phyloP scores from a whole-genome alignment of 1,140 invertebrate genomes.

The Bombus superbus region DNA sequence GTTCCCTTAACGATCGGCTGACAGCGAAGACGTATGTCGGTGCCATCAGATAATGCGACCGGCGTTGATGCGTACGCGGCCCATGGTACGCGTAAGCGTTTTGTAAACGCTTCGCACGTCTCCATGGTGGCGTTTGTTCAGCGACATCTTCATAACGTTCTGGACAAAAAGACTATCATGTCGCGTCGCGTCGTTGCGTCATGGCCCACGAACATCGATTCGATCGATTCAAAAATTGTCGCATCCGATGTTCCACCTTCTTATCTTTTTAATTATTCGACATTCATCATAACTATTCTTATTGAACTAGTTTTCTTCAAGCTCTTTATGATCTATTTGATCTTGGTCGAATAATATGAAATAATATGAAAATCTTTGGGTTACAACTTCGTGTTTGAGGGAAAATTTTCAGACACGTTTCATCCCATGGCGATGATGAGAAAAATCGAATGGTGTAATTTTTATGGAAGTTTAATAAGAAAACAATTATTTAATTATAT shows the following conservation, averaged over 20 bases:
- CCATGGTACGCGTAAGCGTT: slow-evolving; percentile 45
- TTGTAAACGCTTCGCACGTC: slow-evolving; percentile 62
- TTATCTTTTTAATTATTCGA: too few species aligned
- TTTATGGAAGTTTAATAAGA: background rate
- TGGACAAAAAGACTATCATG: slow-evolving; percentile 62
- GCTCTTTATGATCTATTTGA: background rate
- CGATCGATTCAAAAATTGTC: background rate
- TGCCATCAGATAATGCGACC: slow-evolving; percentile 65
- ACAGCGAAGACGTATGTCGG: slow-evolving; percentile 68
- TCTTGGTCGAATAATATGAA: background rate
- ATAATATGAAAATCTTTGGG: background rate
- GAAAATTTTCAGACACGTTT: background rate
- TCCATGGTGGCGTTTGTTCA: slow-evolving; percentile 36
- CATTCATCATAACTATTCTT: too few species aligned
- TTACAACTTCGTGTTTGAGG: background rate
- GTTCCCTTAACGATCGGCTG: slow-evolving; percentile 67
- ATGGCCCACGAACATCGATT: slow-evolving; percentile 26
- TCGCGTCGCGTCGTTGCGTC: slow-evolving; percentile 35
- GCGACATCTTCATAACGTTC: slow-evolving; percentile 65
- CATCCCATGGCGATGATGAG: too few species aligned
- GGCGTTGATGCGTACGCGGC: slow-evolving; percentile 51
- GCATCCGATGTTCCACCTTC: too few species aligned
- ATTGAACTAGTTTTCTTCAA: background rate
- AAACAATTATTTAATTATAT: background rate
- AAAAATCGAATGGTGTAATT: background rate